These are phyloP conservation scores for Nebria brevicollis DNA, from an alignment of 2,888 invertebrate species.

Conservation along the genomic window DNA sequence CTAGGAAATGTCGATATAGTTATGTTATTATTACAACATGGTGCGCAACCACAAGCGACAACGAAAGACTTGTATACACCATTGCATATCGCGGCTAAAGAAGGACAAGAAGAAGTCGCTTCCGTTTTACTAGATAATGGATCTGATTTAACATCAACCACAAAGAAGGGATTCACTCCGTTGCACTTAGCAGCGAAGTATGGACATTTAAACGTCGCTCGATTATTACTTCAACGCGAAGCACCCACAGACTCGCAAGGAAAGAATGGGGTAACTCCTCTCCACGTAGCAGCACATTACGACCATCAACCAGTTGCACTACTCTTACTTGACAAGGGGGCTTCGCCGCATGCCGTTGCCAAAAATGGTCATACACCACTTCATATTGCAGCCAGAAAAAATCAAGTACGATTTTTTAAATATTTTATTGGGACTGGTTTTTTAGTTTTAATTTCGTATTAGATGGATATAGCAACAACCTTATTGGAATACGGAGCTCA, in stretches of 20 bases:
- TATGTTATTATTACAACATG: constrained; percentile 91
- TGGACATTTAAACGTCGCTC: constrained; percentile 90
- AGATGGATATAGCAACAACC: constrained; percentile 94
- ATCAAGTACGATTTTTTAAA: constrained; percentile 71
- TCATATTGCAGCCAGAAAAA: constrained; percentile 98
- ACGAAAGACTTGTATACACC: constrained; percentile 97
- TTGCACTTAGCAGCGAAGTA: constrained; percentile 97
- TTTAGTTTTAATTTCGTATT: constrained; percentile 21
- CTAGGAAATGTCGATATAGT: constrained; percentile 97
- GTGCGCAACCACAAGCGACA: constrained; percentile 86
- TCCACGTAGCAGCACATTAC: constrained; percentile 98
- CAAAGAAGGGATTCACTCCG: constrained; percentile 96
- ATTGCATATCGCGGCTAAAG: constrained; percentile 96
- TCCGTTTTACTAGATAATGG: constrained; percentile 90
- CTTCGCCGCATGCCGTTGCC: constrained; percentile 91
- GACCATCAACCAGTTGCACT: constrained; percentile 92
- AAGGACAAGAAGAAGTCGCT: constrained; percentile 93
- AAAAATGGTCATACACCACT: constrained; percentile 98
- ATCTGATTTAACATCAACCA: constrained; percentile 89
- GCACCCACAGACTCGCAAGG: constrained; percentile 88
- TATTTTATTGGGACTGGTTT: not conserved
- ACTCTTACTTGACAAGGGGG: constrained; percentile 90
- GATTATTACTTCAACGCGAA: constrained; percentile 85
- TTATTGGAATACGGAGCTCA: constrained; percentile 93
- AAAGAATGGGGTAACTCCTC: constrained; percentile 93